Percentiles rank a stretch among this genome's conserved stretches.
These are phyloP conservation scores for Sussaba pulchella DNA, from an alignment of 2,888 invertebrate genomes.

Conservation along the genomic window DNA sequence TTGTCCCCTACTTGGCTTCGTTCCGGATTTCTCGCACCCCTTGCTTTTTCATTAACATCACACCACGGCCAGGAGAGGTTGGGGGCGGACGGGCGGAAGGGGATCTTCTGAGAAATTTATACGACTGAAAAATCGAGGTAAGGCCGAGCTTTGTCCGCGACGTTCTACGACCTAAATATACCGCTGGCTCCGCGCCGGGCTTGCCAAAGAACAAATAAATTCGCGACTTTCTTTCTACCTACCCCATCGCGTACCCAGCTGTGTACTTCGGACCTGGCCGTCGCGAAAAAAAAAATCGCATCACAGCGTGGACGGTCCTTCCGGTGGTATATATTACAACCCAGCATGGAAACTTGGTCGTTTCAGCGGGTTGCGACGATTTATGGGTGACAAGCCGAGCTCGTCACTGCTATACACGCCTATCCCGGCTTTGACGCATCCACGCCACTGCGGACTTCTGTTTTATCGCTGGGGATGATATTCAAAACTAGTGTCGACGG, in stretches of 20 bases:
- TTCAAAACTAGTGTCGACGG: slow-evolving; percentile 28
- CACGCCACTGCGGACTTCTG: slow-evolving; percentile 13
- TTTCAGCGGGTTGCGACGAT: slow-evolving; percentile 39
- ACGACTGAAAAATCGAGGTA: slow-evolving; percentile 46
- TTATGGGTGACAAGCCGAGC: slow-evolving; percentile 42
- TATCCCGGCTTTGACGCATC: neutral
- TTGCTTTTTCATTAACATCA: slow-evolving; percentile 50
- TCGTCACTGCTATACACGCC: slow-evolving; percentile 25
- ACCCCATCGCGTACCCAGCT: neutral
- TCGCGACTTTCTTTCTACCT: slow-evolving; percentile 33
- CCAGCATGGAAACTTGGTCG: slow-evolving; percentile 16
- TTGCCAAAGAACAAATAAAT: slow-evolving; percentile 43
- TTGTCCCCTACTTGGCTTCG: slow-evolving; percentile 24
- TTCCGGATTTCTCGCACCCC: slow-evolving; percentile 7
- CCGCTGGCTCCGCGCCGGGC: slow-evolving; percentile 7
- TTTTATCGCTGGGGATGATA: slow-evolving; percentile 38
- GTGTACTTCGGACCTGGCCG: neutral
- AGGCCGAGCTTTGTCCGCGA: slow-evolving; percentile 32
- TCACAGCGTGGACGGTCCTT: neutral
- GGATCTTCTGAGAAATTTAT: slow-evolving; percentile 42
- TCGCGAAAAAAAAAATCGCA: neutral
- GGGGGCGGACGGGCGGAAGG: too few species aligned
- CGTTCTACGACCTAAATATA: neutral
- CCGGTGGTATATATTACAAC: neutral
- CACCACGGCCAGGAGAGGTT: too few species aligned